Conservation (phyloP, 2,113 vertebrate species). For the Tautogolabrus adspersus region DNA sequence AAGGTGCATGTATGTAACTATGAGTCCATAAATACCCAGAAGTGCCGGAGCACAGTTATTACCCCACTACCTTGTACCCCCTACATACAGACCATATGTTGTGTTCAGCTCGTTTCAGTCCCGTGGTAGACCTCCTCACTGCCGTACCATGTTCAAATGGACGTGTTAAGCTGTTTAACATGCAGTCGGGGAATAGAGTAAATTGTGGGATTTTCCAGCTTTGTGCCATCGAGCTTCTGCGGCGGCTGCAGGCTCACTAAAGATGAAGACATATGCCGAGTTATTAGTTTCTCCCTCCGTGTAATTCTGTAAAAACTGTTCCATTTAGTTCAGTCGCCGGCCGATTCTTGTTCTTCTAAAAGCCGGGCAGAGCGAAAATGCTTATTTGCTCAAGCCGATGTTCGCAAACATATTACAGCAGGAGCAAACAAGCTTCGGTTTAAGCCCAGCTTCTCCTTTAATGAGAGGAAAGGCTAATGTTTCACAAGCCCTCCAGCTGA, state of each 20-base stretch:
- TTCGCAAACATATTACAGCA: slow-evolving; percentile 77
- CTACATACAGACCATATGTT: slow-evolving; percentile 76
- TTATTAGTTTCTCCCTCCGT: slow-evolving; percentile 85
- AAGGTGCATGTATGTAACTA: slow-evolving; percentile 56
- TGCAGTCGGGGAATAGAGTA: slow-evolving; percentile 93
- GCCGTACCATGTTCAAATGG: slow-evolving; percentile 71
- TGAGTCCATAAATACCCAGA: slow-evolving; percentile 54
- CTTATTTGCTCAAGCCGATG: slow-evolving; percentile 77
- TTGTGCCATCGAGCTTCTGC: slow-evolving; percentile 88
- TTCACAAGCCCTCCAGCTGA: slow-evolving; percentile 76
- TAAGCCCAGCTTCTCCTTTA: slow-evolving; percentile 79
- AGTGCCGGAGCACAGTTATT: slow-evolving; percentile 43
- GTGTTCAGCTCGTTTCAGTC: slow-evolving; percentile 58
- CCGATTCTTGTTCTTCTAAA: slow-evolving; percentile 59
- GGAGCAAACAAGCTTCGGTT: slow-evolving; percentile 78
- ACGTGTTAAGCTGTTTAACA: slow-evolving; percentile 83
- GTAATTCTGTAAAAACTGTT: slow-evolving; percentile 73
- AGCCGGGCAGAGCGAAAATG: slow-evolving; percentile 59
- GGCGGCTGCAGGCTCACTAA: slow-evolving; percentile 84
- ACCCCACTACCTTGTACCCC: slow-evolving; percentile 58
- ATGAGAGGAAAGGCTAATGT: slow-evolving; percentile 80
- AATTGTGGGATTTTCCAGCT: slow-evolving; percentile 92
- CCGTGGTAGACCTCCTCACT: slow-evolving; percentile 64
- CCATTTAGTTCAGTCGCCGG: slow-evolving; percentile 71
- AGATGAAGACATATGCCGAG: slow-evolving; percentile 81